Conservation (phyloP, 2,888 invertebrate species). For the Baronia brevicornis region DNA sequence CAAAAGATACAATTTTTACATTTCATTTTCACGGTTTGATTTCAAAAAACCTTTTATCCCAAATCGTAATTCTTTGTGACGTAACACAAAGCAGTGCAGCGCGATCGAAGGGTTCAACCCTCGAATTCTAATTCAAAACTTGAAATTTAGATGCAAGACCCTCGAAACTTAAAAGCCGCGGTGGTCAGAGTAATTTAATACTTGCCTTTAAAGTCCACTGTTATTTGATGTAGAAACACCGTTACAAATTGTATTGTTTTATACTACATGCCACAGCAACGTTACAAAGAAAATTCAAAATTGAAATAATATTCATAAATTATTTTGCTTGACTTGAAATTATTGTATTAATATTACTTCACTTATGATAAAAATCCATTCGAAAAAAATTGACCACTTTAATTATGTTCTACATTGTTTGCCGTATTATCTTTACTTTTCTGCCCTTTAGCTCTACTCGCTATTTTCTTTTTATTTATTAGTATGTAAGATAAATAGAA, state of each 20-base stretch:
- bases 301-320: too few species aligned
- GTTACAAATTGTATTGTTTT: constrained; percentile 10
- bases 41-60: constrained; percentile 1
- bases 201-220: constrained; percentile 30
- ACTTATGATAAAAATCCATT: too few species aligned
- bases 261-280: too few species aligned
- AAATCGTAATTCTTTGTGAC: constrained; percentile 11
- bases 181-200: constrained; percentile 59
- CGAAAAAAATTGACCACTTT: too few species aligned
- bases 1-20: background rate
- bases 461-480: too few species aligned
- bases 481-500: too few species aligned
- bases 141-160: constrained; percentile 34
- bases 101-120: constrained; percentile 29
- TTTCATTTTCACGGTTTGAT: background rate
- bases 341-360: too few species aligned
- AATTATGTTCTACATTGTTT: too few species aligned
- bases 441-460: too few species aligned
- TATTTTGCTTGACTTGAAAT: too few species aligned
- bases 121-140: constrained; percentile 37
- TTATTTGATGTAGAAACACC: constrained; percentile 5
- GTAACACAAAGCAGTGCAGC: constrained; percentile 8
- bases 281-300: too few species aligned
- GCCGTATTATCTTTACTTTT: too few species aligned
- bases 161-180: constrained; percentile 36